Base-by-base conservation (phyloP, 2,888 invertebrate species). In the Mycogona germanica region DNA sequence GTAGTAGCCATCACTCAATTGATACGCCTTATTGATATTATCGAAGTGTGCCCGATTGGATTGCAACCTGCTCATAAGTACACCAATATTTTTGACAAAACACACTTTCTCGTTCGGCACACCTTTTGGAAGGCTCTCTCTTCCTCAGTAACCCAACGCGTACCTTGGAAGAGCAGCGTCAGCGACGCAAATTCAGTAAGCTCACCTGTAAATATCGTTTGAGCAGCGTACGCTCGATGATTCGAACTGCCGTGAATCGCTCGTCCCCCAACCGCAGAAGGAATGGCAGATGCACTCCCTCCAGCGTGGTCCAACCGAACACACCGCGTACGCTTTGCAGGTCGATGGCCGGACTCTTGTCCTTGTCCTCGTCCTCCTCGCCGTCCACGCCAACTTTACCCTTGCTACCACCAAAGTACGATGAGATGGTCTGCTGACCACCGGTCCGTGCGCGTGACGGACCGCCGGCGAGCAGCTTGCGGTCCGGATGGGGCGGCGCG, bases 281-380 rank as follows among this genome's bases (percentile, higher is more conserved):
- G 69, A 85, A 92, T 1, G 95, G 95, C 66, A 95, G 62, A 59
- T 68, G 66, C 3, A 70, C 65, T 25, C 65, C 84, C 58, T 87
- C 89, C 48, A 93, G 79, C 63, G 82, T 82, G 57, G 84, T 82
- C 93, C 93, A 95, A 51, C 91, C 91, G 69, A 93, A 95, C 64
- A 85, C 64, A 19, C 75, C 75, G 53, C 70, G 69, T 21, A 66
- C 63, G 62, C 72, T 73, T 40, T 69, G 66, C 58, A 66, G 66
- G 59, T 72, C 72, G 21, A 69, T 62, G 5, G 58, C 29, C 12
- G 50, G 53, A 4, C 45, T 44, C 23, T 56, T 56, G 17, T 55
- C 49, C 12, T 50, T 51, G 17, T 57, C 51, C 12, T 23, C 42
- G 12, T 54, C 35, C 4, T 51, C 51, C 19, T 21, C 44, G 19